Evolutionary conservation across 2,888 invertebrate genomes (phyloP).

Genomic region (Pharmacophagus antenor): DNA sequence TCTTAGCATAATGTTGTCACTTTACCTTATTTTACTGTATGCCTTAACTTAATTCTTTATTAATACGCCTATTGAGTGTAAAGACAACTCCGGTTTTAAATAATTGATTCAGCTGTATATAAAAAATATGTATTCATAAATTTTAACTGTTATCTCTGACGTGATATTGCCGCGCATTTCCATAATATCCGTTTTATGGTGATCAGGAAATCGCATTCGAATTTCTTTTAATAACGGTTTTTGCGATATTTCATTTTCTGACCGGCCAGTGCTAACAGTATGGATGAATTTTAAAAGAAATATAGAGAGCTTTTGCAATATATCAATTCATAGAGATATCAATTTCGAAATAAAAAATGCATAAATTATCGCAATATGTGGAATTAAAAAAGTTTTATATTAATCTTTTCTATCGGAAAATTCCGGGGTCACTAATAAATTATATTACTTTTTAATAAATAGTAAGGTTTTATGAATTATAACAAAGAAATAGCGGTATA

Average conservation of each 20-base stretch:
- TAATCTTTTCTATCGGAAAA: too few relatives aligned
- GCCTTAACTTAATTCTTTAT: too few relatives aligned
- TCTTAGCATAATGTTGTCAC: too few relatives aligned
- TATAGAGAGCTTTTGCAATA: neutral
- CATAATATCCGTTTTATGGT: constrained; percentile 61
- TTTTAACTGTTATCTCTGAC: constrained; percentile 27
- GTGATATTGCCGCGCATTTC: constrained; percentile 49
- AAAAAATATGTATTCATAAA: constrained; percentile 15
- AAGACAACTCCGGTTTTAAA: neutral
- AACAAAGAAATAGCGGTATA: too few relatives aligned
- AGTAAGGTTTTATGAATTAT: too few relatives aligned
- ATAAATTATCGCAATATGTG: too few relatives aligned
- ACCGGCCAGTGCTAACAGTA: neutral
- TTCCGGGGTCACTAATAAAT: too few relatives aligned
- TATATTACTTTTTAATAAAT: too few relatives aligned
- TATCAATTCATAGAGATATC: neutral
- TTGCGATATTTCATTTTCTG: constrained; percentile 5
- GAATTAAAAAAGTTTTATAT: too few relatives aligned
- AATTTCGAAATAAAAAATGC: too few relatives aligned
- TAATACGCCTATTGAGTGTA: neutral
- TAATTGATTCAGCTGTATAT: neutral
- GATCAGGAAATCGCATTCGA: constrained; percentile 52
- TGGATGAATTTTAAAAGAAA: neutral
- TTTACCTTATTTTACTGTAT: too few relatives aligned
- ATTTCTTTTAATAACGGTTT: constrained; percentile 29